Evolutionary conservation across 2,797 vertebrate species (phyloP), one percentile per base, ranked within the genome.

Genomic region (Myotis pilosus): DNA sequence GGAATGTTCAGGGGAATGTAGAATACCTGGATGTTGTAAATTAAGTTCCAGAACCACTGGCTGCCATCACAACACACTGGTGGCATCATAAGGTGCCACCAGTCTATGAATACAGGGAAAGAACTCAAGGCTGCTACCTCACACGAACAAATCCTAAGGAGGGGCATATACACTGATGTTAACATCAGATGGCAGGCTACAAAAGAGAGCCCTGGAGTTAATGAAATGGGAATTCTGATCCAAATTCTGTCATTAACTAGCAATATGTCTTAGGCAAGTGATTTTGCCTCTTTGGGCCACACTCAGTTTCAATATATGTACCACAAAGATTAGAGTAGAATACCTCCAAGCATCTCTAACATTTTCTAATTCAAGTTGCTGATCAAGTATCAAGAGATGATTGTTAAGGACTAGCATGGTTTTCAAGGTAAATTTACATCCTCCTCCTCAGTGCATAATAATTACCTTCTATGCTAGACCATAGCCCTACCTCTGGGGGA

Each of bases 1-100:
- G n/a, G n/a, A n/a, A 84, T 62, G n/a, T 84, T 95, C 64, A 80
- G 51, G 25, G 93, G 71, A 88, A 64, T 81, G 23, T 22, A 81
- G 80, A 92, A 53, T 88, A 41, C 49, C 36, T 0, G 15, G 75
- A 76, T 74, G 57, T 53, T 93, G 36, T 93, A 71, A 88, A 89
- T 91, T 72, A 93, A 64, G 71, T 83, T 81, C 44, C 44, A 88
- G 75, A 60, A 33, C 17, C 51, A 30, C 62, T 57, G 72, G 13
- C 74, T 78, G 30, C 62, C 49, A 41, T 6, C 49, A 82, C 44
- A 81, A 72, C 28, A 28, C 19, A 69, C 68, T 16, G 38, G 66
- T 36, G 49, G 25, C 19, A 38, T 71, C 80, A 68, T 51, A 87
- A 55, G 55, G 25, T 66, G 51, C 51, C 22, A 12, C 44, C 28